Conservation (phyloP, 2,888 invertebrate species). For the Eulithis prunata region DNA sequence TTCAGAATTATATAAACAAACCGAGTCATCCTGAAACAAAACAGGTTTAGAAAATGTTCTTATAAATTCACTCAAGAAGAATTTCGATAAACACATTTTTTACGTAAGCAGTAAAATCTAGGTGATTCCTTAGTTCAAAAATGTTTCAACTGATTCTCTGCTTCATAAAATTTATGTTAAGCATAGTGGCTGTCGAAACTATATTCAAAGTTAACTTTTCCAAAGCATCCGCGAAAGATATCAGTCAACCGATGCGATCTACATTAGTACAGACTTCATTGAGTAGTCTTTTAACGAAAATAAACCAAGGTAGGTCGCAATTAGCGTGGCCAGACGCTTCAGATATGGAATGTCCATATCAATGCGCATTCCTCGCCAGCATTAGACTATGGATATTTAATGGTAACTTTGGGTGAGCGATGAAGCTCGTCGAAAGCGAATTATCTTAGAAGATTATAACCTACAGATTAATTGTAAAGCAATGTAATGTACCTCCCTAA, state of each 20-base stretch:
- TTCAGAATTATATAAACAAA: constrained; percentile 14
- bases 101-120: too few relatives aligned
- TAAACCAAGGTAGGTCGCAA: constrained; percentile 49
- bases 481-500: too few relatives aligned
- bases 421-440: not conserved
- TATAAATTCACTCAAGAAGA: not conserved
- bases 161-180: too few relatives aligned
- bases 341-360: constrained; percentile 49
- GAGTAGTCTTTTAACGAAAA: constrained; percentile 48
- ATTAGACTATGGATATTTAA: not conserved
- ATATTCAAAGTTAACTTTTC: too few relatives aligned
- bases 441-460: not conserved
- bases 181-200: too few relatives aligned
- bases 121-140: too few relatives aligned
- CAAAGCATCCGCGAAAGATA: not conserved
- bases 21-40: not conserved
- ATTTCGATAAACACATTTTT: too few relatives aligned
- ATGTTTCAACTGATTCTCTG: too few relatives aligned
- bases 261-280: constrained; percentile 10
- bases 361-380: constrained; percentile 42
- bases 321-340: constrained; percentile 56
- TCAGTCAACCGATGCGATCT: constrained; percentile 17
- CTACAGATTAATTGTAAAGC: too few relatives aligned
- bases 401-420: not conserved
- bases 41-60: not conserved